phyloP scores from a whole-genome alignment of 2,797 vertebrate species.

The Phataginus tricuspis region DNA sequence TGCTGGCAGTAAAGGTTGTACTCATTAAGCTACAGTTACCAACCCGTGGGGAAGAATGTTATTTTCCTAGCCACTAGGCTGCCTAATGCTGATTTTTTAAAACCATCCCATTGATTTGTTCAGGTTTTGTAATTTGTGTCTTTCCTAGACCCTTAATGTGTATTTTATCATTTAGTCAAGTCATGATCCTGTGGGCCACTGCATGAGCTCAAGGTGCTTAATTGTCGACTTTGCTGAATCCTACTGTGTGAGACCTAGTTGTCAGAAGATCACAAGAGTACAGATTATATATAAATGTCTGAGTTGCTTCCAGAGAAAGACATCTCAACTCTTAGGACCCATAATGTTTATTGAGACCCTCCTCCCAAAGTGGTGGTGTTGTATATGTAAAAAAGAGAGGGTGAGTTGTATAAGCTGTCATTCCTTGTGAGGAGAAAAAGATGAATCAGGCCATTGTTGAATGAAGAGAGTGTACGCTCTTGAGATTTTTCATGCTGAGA shows the following conservation, averaged over 20 bases:
- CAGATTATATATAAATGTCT: background rate
- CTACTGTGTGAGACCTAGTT: background rate
- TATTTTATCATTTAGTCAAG: conserved; percentile 19
- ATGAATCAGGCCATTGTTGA: background rate
- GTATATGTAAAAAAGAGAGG: background rate
- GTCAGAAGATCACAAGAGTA: background rate
- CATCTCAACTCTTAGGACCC: background rate
- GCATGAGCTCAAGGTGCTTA: background rate
- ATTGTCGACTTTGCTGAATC: conserved; percentile 38
- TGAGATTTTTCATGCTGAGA: background rate
- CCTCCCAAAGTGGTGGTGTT: background rate
- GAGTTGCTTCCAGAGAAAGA: background rate
- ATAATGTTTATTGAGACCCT: background rate
- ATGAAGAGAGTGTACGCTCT: background rate
- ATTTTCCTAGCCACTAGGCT: background rate
- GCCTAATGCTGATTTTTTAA: conserved; percentile 7
- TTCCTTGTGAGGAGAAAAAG: background rate
- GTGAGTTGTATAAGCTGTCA: background rate
- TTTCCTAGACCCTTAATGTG: conserved; percentile 36
- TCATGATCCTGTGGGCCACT: background rate
- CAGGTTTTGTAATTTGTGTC: conserved; percentile 27
- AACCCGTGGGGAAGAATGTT: background rate
- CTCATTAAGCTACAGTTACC: background rate
- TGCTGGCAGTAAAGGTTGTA: conserved; percentile 15
- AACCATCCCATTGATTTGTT: conserved; percentile 41